Evolutionary conservation across 2,888 invertebrate genomes (phyloP).

Genomic region (Zele albiditarsus): DNA sequence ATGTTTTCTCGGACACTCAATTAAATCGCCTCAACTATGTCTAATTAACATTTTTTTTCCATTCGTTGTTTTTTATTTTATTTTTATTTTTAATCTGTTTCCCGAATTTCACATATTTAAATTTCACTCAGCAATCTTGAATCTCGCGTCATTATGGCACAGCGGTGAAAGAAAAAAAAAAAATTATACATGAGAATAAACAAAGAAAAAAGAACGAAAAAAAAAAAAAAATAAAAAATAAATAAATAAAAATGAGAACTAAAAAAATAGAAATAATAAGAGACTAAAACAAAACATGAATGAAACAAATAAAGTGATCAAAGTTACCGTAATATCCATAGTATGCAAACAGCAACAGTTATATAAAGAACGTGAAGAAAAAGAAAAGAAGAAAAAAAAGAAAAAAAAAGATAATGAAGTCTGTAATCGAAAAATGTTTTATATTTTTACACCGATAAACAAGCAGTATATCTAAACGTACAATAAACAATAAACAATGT

Average conservation of each 20-base stretch:
- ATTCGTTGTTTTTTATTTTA: not conserved
- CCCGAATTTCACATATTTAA: not conserved
- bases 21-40: not conserved
- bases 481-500: slow-evolving; percentile 68
- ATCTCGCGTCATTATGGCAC: not conserved
- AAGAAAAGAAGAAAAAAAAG: slow-evolving; percentile 34
- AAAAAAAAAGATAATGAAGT: slow-evolving; percentile 55
- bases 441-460: slow-evolving; percentile 68
- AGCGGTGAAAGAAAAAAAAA: not conserved
- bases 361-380: slow-evolving; percentile 39
- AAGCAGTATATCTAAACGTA: slow-evolving; percentile 55
- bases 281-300: no score
- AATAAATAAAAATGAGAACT: slow-evolving; percentile 24
- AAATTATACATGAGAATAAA: not conserved
- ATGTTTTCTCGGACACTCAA: not conserved
- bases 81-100: not conserved
- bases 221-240: slow-evolving; percentile 1
- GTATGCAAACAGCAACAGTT: slow-evolving; percentile 39
- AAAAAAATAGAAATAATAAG: slow-evolving; percentile 17
- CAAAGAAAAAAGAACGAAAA: not conserved
- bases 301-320: slow-evolving; percentile 47
- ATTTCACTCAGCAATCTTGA: not conserved
- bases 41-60: not conserved
- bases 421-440: slow-evolving; percentile 70
- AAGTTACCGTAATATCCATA: slow-evolving; percentile 50